Percentiles rank a stretch among this genome's conserved stretches.
Conservation (phyloP, 2,888 invertebrate genomes). For the Poecilus cupreus region DNA sequence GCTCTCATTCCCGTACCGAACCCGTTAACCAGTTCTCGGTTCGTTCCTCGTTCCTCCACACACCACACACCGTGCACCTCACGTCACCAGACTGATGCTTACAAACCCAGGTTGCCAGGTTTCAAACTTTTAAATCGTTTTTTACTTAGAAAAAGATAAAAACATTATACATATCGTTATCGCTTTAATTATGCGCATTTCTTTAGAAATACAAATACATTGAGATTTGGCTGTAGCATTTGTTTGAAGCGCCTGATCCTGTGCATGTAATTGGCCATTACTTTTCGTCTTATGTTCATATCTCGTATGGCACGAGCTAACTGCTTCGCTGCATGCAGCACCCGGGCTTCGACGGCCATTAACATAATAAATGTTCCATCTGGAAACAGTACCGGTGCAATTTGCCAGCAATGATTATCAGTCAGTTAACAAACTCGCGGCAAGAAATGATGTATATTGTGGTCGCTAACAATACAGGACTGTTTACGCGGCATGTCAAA, state of each 20-base stretch:
- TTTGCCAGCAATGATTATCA: conserved; percentile 56
- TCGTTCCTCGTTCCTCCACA: not conserved
- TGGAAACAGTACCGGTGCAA: conserved; percentile 24
- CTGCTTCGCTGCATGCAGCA: not conserved
- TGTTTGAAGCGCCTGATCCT: not conserved
- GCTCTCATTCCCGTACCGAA: not conserved
- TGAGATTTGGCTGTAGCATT: not conserved
- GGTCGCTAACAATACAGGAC: conserved; percentile 55
- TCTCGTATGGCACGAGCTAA: not conserved
- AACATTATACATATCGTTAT: not conserved
- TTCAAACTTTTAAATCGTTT: not conserved
- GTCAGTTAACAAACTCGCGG: conserved; percentile 49
- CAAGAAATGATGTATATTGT: conserved; percentile 58
- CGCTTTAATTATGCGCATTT: not conserved
- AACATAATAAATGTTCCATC: conserved; percentile 44
- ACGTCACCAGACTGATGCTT: not conserved
- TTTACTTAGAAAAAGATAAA: not conserved
- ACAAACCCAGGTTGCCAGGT: not conserved
- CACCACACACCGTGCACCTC: not conserved
- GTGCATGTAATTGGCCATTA: conserved; percentile 24
- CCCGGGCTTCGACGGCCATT: not conserved
- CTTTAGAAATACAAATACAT: not conserved
- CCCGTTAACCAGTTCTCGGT: not conserved
- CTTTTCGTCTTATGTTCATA: conserved; percentile 11
- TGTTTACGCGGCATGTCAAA: conserved; percentile 56